Conservation (phyloP, 2,113 vertebrate genomes). For the Oryzias woworae region DNA sequence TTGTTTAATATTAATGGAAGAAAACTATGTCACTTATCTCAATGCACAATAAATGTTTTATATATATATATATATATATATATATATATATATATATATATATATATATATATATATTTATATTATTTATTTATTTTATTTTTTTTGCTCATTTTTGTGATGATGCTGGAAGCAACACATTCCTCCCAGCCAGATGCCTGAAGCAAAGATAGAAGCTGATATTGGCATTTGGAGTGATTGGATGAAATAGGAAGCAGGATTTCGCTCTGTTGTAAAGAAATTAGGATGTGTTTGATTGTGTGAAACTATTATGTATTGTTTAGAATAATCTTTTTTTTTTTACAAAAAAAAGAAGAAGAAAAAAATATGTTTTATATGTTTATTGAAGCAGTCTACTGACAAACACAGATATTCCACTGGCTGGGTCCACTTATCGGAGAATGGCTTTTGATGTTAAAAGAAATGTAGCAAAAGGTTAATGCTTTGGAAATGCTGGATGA, state of each 20-base stretch:
- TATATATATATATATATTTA: no score
- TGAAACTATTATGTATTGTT: not conserved
- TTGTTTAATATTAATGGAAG: conserved; percentile 56
- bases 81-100: not conserved
- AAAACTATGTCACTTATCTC: conserved; percentile 35
- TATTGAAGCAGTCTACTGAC: no score
- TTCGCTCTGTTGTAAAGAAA: not conserved
- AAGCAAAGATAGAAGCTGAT: conserved; percentile 1
- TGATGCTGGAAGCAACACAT: conserved; percentile 2
- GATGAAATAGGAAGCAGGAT: conserved; percentile 20
- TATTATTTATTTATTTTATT: conserved; percentile 16
- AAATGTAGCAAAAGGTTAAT: no score
- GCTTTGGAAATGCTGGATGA: conserved; percentile 4
- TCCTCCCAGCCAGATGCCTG: conserved; percentile 22
- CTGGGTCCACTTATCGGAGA: no score
- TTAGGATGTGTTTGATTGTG: not conserved
- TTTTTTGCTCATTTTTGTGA: conserved; percentile 5
- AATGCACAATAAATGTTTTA: conserved; percentile 5
- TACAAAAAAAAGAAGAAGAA: no score
- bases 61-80: no score
- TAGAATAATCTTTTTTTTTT: no score
- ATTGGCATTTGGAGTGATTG: conserved; percentile 32
- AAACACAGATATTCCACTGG: no score
- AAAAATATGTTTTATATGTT: no score
- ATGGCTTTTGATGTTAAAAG: no score